Conservation (phyloP, 53 echinoderm and acorn worm genomes). For the Patiria pectinifera region DNA sequence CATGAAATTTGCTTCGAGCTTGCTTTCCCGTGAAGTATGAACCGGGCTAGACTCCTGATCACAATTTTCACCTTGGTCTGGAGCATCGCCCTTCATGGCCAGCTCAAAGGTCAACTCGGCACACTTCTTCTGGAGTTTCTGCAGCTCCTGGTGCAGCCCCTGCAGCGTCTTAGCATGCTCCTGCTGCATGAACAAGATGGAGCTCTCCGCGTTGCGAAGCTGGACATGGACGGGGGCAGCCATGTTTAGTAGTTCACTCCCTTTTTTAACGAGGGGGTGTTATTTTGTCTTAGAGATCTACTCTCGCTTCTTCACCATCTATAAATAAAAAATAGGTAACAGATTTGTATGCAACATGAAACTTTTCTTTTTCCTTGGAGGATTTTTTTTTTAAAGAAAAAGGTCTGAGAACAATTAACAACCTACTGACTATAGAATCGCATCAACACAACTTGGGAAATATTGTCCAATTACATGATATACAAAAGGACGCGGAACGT, state of each 20-base stretch:
- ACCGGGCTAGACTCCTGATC: not conserved
- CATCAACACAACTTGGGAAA: too few relatives aligned
- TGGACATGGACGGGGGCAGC: constrained; percentile 84
- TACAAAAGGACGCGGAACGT: too few relatives aligned
- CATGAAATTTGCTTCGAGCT: too few relatives aligned
- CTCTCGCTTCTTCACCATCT: not conserved
- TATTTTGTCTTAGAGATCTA: not conserved
- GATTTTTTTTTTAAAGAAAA: too few relatives aligned
- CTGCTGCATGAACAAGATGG: constrained; percentile 98
- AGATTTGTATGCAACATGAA: too few relatives aligned
- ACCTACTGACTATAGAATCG: too few relatives aligned
- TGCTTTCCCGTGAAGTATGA: too few relatives aligned
- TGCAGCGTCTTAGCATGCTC: constrained; percentile 97
- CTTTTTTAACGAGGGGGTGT: not conserved
- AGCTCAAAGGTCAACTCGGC: constrained; percentile 97
- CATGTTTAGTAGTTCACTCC: constrained; percentile 40
- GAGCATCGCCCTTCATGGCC: constrained; percentile 88
- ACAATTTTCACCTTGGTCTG: constrained; percentile 72
- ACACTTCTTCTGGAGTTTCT: constrained; percentile 98
- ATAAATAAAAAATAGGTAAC: not conserved
- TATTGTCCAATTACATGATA: too few relatives aligned
- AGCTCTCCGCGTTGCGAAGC: constrained; percentile 94
- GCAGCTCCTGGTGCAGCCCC: constrained; percentile 92
- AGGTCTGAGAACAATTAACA: too few relatives aligned
- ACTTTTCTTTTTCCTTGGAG: too few relatives aligned